Evolutionary conservation across 1,140 invertebrate species (phyloP).

Genomic region (Drosophila bocqueti): DNA sequence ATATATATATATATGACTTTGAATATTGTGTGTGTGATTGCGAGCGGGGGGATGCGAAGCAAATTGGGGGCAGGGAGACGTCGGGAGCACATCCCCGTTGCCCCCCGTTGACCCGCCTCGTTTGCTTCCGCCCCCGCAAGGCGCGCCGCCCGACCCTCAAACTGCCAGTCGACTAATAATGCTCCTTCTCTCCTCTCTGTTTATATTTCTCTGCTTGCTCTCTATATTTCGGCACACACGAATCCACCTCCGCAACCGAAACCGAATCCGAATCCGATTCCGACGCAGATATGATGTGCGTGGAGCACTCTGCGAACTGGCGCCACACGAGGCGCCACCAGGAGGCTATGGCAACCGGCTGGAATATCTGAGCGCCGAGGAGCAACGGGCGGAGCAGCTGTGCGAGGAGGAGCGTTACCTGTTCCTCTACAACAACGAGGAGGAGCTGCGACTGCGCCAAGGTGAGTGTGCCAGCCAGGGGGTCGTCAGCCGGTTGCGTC

Average conservation of each 20-base stretch:
- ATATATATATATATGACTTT: conserved; percentile 26
- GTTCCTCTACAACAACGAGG: conserved; percentile 94
- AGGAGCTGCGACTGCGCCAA: conserved; percentile 93
- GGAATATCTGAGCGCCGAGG: conserved; percentile 90
- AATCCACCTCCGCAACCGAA: not conserved
- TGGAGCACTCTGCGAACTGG: conserved; percentile 93
- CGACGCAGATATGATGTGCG: conserved; percentile 96
- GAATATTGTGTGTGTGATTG: conserved; percentile 24
- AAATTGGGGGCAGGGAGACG: conserved; percentile 6
- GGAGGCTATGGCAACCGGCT: conserved; percentile 89
- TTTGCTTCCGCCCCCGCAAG: conserved; percentile 26
- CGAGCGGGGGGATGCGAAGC: conserved; percentile 33
- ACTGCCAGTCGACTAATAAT: conserved; percentile 54
- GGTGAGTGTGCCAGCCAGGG: conserved; percentile 86
- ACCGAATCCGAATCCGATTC: not conserved
- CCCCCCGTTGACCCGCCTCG: not conserved
- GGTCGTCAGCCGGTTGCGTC: not conserved
- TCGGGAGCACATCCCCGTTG: not conserved
- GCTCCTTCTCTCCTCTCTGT: conserved; percentile 50
- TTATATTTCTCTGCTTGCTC: conserved; percentile 75
- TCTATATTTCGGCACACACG: conserved; percentile 53
- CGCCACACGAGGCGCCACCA: conserved; percentile 89
- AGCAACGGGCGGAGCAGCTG: conserved; percentile 92
- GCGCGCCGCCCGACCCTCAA: conserved; percentile 4
- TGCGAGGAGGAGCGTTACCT: conserved; percentile 96